Percentiles rank a stretch among this genome's conserved stretches.
Conservation (phyloP, 2,797 vertebrate species). For the Chrysocyon brachyurus region DNA sequence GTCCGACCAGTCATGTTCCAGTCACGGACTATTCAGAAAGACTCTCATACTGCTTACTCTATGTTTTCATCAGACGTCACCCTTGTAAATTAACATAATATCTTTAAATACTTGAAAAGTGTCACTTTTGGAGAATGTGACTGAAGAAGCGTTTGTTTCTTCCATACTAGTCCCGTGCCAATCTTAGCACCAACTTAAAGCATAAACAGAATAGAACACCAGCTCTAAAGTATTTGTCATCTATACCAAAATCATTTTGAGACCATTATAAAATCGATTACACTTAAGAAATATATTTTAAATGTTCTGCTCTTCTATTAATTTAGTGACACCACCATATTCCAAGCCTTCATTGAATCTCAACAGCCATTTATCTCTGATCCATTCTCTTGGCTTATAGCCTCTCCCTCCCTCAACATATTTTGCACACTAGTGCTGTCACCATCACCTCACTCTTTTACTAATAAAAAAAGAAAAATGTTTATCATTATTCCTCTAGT, state of each 20-base stretch:
- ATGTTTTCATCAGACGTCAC: neutral
- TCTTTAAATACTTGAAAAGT: neutral
- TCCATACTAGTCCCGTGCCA: neutral
- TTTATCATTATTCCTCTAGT: neutral
- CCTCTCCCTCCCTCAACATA: neutral
- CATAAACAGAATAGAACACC: neutral
- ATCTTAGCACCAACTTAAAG: neutral
- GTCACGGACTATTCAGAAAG: neutral
- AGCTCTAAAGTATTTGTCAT: neutral
- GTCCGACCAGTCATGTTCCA: neutral
- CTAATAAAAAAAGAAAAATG: neutral
- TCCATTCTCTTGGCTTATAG: neutral
- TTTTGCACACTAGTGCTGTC: neutral
- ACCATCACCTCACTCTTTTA: neutral
- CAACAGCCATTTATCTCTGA: neutral
- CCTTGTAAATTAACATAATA: neutral
- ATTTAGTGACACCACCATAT: neutral
- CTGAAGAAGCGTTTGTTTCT: neutral
- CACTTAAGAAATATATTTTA: neutral
- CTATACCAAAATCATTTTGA: neutral
- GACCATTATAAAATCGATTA: neutral
- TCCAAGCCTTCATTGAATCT: neutral
- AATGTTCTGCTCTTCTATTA: neutral
- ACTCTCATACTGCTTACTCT: neutral
- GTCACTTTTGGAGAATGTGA: neutral